Conservation (phyloP, 2,888 invertebrate genomes). For the Hetaerina titia region DNA sequence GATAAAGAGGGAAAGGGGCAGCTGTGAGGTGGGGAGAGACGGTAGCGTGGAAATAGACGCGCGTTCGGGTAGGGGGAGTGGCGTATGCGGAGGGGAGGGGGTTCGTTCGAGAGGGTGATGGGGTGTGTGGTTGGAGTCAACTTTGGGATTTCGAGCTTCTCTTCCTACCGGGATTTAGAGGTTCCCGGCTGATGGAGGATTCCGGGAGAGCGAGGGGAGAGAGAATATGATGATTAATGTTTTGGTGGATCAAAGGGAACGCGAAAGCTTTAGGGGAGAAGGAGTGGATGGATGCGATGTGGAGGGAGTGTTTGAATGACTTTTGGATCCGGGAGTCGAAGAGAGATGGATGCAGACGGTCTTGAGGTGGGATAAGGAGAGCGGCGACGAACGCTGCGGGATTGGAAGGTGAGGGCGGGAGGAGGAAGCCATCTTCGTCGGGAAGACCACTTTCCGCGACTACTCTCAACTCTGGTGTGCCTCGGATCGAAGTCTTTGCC, state of each 20-base stretch:
- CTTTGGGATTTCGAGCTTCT: not conserved
- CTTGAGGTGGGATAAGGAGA: not conserved
- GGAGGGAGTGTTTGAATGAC: not conserved
- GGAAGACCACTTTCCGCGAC: not conserved
- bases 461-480: not conserved
- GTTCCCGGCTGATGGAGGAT: not conserved
- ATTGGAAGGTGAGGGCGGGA: not conserved
- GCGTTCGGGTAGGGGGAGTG: not conserved
- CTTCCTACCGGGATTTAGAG: not conserved
- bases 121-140: too few relatives aligned
- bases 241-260: slow-evolving; percentile 19
- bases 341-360: not conserved
- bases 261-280: not conserved
- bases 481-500: not conserved
- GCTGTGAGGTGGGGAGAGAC: too few relatives aligned
- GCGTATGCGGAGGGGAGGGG: not conserved
- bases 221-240: slow-evolving; percentile 32
- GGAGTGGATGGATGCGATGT: not conserved
- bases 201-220: not conserved
- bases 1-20: not conserved
- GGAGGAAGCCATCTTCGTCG: not conserved
- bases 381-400: not conserved
- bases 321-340: not conserved
- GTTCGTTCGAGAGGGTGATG: not conserved
- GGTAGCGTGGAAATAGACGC: not conserved